phyloP scores from a whole-genome alignment of 2,113 vertebrate genomes.

The Barbus barbus region DNA sequence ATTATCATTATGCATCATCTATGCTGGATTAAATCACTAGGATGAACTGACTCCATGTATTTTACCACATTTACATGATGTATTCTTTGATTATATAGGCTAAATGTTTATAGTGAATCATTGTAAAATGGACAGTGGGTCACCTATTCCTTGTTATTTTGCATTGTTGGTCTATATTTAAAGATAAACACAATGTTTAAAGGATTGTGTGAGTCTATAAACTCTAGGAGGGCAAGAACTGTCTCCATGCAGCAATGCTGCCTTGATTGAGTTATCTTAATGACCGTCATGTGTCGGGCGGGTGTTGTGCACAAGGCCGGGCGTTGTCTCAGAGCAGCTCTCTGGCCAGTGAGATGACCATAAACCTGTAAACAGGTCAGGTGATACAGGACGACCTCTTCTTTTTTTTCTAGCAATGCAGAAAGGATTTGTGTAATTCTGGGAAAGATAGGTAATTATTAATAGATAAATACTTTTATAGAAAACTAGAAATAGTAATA shows the following conservation, averaged over 20 bases:
- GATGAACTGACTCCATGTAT: background rate
- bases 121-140: background rate
- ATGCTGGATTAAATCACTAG: background rate
- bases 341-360: background rate
- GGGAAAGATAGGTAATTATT: background rate
- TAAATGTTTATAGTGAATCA: background rate
- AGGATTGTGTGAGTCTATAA: background rate
- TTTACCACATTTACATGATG: background rate
- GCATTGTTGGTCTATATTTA: background rate
- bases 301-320: background rate
- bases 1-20: background rate
- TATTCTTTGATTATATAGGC: background rate
- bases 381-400: background rate
- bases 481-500: background rate
- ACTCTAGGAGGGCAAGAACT: background rate
- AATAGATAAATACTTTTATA: background rate
- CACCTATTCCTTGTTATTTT: background rate
- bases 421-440: too few relatives aligned
- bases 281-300: conserved; percentile 5
- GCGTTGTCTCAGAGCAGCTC: background rate
- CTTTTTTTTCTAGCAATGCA: too few relatives aligned
- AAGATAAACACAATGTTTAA: background rate
- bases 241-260: background rate
- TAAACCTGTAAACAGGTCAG: conserved; percentile 24
- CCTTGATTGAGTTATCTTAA: conserved; percentile 32